phyloP scores from a whole-genome alignment of 1,140 invertebrate genomes.

The Macrosteles quadrilineatus region DNA sequence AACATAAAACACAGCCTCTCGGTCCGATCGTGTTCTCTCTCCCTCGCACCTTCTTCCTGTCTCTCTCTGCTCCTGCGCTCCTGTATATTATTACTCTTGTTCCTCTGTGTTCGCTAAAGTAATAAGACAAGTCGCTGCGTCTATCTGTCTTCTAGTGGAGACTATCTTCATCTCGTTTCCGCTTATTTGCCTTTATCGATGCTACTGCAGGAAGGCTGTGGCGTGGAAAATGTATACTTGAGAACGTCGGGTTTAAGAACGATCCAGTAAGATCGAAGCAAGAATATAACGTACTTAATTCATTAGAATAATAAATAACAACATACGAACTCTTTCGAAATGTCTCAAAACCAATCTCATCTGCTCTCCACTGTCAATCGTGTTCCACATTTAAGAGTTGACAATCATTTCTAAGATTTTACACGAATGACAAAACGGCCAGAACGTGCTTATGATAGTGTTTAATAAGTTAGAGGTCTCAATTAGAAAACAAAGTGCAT shows the following conservation, averaged over 20 bases:
- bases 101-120: conserved; percentile 11
- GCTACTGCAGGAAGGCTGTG: too few relatives aligned
- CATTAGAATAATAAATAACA: too few relatives aligned
- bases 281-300: too few relatives aligned
- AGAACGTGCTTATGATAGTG: background rate
- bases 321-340: too few relatives aligned
- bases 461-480: conserved; percentile 10
- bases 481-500: conserved; percentile 16
- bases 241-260: too few relatives aligned
- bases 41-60: background rate
- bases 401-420: too few relatives aligned
- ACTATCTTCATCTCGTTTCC: conserved; percentile 20
- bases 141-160: conserved; percentile 5
- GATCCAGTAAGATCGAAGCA: too few relatives aligned
- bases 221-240: too few relatives aligned
- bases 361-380: too few relatives aligned
- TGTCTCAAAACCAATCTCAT: too few relatives aligned
- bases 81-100: conserved; percentile 27
- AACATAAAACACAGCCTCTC: conserved; percentile 32
- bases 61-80: background rate
- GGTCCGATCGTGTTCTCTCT: background rate
- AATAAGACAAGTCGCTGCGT: conserved; percentile 13
- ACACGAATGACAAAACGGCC: too few relatives aligned
- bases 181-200: background rate
- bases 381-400: too few relatives aligned